phyloP scores from a whole-genome alignment of 1,140 invertebrate species.

The Akabosia matsudoensis region DNA sequence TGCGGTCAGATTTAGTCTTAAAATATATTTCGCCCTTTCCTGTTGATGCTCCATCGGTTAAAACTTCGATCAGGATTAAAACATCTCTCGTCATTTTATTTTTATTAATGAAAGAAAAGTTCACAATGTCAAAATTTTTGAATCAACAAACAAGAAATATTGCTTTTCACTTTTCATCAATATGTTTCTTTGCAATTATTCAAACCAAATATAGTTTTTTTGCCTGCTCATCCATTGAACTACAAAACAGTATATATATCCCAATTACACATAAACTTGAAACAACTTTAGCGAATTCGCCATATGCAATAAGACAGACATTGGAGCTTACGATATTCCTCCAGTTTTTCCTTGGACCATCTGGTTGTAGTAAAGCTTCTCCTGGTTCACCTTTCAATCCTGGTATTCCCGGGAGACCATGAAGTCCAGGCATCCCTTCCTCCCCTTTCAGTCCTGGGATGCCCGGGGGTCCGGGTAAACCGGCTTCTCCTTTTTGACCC shows the following conservation, averaged over 20 bases:
- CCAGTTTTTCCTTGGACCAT: not conserved
- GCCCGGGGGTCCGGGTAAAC: constrained; percentile 38
- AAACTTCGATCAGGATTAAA: too few species aligned
- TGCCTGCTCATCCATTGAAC: not conserved
- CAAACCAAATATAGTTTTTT: too few species aligned
- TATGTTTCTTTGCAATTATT: not conserved
- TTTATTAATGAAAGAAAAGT: not conserved
- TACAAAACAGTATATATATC: not conserved
- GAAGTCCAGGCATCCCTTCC: constrained; percentile 44
- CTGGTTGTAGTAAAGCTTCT: not conserved
- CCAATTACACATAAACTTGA: not conserved
- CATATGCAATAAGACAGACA: too few species aligned
- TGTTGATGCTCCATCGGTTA: too few species aligned
- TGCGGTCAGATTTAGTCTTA: too few species aligned
- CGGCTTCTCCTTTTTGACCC: not conserved
- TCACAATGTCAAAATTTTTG: not conserved
- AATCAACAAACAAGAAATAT: not conserved
- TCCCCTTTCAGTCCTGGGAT: constrained; percentile 46
- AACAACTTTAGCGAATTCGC: not conserved
- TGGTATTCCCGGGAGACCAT: constrained; percentile 45
- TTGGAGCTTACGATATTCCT: not conserved
- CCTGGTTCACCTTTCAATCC: constrained; percentile 47
- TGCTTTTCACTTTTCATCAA: not conserved
- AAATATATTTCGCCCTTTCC: too few species aligned
- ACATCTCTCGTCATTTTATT: too few species aligned